Conservation (phyloP, 2,888 invertebrate species). For the Teinopalpus imperialis region DNA sequence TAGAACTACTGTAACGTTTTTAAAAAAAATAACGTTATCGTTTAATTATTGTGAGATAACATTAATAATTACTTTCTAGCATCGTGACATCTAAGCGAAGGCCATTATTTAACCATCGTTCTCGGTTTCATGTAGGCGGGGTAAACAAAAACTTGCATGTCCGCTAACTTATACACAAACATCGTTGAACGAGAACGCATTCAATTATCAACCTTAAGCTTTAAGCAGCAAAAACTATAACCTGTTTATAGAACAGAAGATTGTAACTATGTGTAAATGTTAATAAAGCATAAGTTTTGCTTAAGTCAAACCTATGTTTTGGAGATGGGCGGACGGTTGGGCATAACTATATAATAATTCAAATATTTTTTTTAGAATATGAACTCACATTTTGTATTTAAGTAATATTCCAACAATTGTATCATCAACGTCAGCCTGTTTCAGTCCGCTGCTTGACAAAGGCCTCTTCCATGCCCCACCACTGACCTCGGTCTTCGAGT, state of each 20-base stretch:
- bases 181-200: not conserved
- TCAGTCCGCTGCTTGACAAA: too few species aligned
- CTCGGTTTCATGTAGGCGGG: conserved; percentile 48
- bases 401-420: too few species aligned
- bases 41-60: conserved; percentile 41
- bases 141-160: conserved; percentile 36
- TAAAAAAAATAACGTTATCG: too few species aligned
- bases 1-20: too few species aligned
- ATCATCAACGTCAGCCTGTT: too few species aligned
- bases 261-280: conserved; percentile 21
- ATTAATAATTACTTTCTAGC: conserved; percentile 55
- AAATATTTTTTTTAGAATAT: too few species aligned
- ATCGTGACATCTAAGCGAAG: conserved; percentile 60
- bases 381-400: too few species aligned
- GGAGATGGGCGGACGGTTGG: conserved; percentile 52
- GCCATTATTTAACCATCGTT: conserved; percentile 51
- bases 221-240: not conserved
- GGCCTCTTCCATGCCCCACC: too few species aligned
- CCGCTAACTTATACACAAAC: conserved; percentile 32
- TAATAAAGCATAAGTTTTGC: conserved; percentile 43
- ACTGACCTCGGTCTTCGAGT: too few species aligned
- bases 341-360: conserved; percentile 46
- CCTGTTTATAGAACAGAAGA: not conserved
- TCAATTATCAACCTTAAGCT: conserved; percentile 29
- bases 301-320: conserved; percentile 52